Base-by-base conservation (phyloP, 2,113 vertebrate genomes). In the Hystrix cristata region DNA sequence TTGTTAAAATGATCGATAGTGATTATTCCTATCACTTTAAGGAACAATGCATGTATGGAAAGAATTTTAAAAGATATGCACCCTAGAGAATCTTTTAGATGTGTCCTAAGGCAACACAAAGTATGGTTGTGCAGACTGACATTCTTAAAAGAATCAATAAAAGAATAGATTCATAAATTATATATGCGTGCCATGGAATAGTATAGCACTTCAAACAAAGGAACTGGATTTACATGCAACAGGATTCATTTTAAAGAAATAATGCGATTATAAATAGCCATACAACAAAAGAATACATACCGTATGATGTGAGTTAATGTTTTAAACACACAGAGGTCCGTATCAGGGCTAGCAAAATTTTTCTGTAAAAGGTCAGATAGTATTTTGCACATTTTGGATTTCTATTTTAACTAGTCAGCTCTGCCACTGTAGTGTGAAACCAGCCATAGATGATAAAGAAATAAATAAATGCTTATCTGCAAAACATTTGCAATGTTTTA, bases 381-480 rank as follows among this genome's bases (percentile, higher is more conserved):
- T 57, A 64, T 5, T 83, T 94, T 82, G 8, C 1, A 31, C 0
- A 23, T 71, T 93, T n/a, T 57, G 23, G 53, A 0, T 43, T 51
- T 67, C 13, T 87, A 14, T 80, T 43, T 46, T 18, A 76, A 9
- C 14, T 83, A 29, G 15, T 48, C 34, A 84, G 0, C 38, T 72
- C 21, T 72, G 55, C 16, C 60, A 4, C 21, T 38, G 0, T 59
- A 34, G n/a, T 10, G 27, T 51, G n/a, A 87, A 83, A 87, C 3
- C 34, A 82, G 15, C 4, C 64, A 43, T 31, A 31, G n/a, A 64
- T 14, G 31, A 43, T 55, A 43, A 1, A 13, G n/a, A 88, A 85
- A 64, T 78, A 34, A 55, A 53, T 59, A 88, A 78, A 96, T 43
- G 12, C 88, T 83, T 55, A 89, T 94, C 86, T 78, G 74, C 29